Conservation (phyloP, 1,140 invertebrate species). For the Holcopasites calliopsidis region DNA sequence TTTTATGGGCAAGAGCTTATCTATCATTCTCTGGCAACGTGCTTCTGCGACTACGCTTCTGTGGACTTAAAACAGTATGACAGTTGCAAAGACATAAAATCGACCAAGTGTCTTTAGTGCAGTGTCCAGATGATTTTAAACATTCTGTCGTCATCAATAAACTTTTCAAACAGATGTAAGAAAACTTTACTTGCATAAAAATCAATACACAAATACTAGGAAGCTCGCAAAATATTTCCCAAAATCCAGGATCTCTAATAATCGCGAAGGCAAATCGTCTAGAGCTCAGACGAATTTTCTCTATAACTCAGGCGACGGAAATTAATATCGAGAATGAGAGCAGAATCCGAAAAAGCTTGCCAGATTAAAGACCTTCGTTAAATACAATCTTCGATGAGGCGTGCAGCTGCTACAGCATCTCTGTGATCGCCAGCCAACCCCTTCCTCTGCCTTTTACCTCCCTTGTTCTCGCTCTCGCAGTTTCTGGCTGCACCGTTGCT, state of each 20-base stretch:
- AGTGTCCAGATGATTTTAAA: too few relatives aligned
- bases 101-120: too few relatives aligned
- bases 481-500: background rate
- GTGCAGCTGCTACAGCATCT: slow-evolving; percentile 20
- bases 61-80: background rate
- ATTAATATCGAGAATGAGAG: slow-evolving; percentile 30
- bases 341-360: background rate
- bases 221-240: too few relatives aligned
- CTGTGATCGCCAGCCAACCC: slow-evolving; percentile 1
- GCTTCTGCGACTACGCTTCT: background rate
- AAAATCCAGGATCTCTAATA: background rate
- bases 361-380: slow-evolving; percentile 28
- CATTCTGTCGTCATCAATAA: too few relatives aligned
- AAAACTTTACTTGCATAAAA: background rate
- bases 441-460: background rate
- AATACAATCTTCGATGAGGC: slow-evolving; percentile 34
- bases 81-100: too few relatives aligned
- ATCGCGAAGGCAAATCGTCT: background rate
- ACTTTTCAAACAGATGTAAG: too few relatives aligned
- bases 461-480: background rate
- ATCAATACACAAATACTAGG: too few relatives aligned
- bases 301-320: background rate
- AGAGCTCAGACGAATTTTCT: background rate
- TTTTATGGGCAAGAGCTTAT: background rate
- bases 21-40: background rate